phyloP scores from a whole-genome alignment of 2,888 invertebrate species.

The Leucozona laternaria region DNA sequence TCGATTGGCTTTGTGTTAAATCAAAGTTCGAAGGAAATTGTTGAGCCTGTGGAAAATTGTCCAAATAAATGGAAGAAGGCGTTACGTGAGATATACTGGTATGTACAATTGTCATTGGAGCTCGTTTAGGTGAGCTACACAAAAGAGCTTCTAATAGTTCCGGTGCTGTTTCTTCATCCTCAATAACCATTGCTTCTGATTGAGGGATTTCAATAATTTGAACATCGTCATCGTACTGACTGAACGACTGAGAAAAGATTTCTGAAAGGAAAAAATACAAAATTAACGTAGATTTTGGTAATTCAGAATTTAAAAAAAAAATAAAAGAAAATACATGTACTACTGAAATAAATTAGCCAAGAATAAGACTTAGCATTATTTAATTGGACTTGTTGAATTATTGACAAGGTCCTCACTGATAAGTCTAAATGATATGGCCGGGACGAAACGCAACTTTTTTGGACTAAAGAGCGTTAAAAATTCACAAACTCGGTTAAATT shows the following conservation, averaged over 20 bases:
- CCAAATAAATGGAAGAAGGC: background rate
- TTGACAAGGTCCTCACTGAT: too few relatives aligned
- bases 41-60: conserved; percentile 50
- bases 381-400: too few relatives aligned
- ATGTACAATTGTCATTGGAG: background rate
- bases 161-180: conserved; percentile 62
- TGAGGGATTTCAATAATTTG: conserved; percentile 51
- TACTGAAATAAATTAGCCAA: too few relatives aligned
- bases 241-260: background rate
- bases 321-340: too few relatives aligned
- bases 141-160: conserved; percentile 53
- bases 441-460: too few relatives aligned
- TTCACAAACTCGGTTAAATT: too few relatives aligned
- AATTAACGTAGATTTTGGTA: background rate
- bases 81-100: background rate
- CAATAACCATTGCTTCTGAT: conserved; percentile 52
- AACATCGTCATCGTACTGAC: conserved; percentile 35
- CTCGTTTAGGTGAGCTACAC: background rate
- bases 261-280: conserved; percentile 40
- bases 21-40: conserved; percentile 40
- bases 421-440: too few relatives aligned
- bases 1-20: conserved; percentile 31
- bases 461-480: too few relatives aligned
- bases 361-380: too few relatives aligned
- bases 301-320: background rate